Percentiles rank a stretch among this genome's conserved stretches.
Conservation (phyloP, 1,140 invertebrate genomes). For the Calycopis cecrops region DNA sequence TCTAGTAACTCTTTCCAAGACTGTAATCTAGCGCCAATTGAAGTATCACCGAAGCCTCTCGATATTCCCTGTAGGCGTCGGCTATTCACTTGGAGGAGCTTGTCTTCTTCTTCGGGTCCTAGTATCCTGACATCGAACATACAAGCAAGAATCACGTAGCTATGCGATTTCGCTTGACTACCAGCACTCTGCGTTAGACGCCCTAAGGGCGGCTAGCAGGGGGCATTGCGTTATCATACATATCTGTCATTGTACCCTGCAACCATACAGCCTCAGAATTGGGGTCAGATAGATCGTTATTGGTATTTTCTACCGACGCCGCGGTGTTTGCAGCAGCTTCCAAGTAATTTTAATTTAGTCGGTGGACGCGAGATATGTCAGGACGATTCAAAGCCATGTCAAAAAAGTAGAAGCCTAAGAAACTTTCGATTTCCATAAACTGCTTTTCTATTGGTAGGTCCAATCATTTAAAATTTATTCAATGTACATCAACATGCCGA, state of each 20-base stretch:
- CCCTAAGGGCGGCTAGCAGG: constrained; percentile 4
- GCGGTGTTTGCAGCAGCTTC: constrained; percentile 19
- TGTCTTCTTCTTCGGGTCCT: constrained; percentile 16
- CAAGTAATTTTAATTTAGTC: constrained; percentile 20
- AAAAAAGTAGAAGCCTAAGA: no score
- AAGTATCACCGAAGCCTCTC: constrained; percentile 13
- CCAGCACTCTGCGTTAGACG: constrained; percentile 36
- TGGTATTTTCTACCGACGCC: constrained; percentile 3
- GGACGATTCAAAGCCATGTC: no score
- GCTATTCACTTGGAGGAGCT: not conserved
- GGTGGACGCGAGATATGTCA: no score
- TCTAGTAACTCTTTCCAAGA: constrained; percentile 26
- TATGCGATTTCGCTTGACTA: constrained; percentile 38
- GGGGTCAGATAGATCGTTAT: not conserved
- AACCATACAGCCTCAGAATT: constrained; percentile 18
- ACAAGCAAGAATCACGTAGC: constrained; percentile 29
- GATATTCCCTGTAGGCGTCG: constrained; percentile 17
- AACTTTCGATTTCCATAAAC: no score
- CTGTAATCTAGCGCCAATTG: constrained; percentile 17
- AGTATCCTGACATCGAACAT: constrained; percentile 18
- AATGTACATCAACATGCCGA: no score
- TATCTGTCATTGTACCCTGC: constrained; percentile 15
- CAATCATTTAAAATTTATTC: no score
- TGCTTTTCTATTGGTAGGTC: no score
- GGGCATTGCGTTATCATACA: constrained; percentile 27